Conservation (phyloP, 2,888 invertebrate species). For the Gastracanthus pulcherrimus region DNA sequence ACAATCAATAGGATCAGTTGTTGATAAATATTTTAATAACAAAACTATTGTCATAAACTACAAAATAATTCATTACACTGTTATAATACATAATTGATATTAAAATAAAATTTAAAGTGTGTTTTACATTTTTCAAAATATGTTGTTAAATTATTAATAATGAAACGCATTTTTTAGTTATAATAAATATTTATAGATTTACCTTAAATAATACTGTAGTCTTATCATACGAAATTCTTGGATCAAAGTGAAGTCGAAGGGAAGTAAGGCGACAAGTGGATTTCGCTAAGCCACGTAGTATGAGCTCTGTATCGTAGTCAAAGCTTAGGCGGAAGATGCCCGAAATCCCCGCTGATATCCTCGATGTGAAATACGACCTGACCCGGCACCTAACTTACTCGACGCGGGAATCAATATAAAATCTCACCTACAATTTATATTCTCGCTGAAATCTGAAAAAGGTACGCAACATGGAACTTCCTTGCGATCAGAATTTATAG, state of each 20-base stretch:
- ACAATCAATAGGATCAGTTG: no score
- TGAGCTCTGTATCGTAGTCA: conserved; percentile 21
- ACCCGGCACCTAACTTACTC: conserved; percentile 16
- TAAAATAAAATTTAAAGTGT: no score
- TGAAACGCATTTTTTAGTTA: no score
- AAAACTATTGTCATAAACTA: no score
- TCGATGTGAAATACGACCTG: conserved; percentile 51
- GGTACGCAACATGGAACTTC: no score
- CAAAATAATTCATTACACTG: no score
- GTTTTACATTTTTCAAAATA: no score
- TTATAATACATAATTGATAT: no score
- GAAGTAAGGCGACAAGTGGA: conserved; percentile 42
- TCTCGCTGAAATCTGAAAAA: not conserved
- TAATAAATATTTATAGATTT: not conserved
- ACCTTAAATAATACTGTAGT: not conserved
- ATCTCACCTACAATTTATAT: conserved; percentile 39
- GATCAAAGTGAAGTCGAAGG: not conserved
- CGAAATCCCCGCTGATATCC: conserved; percentile 51
- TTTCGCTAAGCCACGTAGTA: conserved; percentile 31
- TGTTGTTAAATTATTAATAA: no score
- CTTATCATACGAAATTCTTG: conserved; percentile 14
- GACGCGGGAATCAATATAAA: conserved; percentile 42
- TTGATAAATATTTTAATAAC: no score
- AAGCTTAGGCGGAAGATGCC: conserved; percentile 37
- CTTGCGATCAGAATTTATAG: no score